phyloP scores from a whole-genome alignment of 2,797 vertebrate species.

The Florisuga fusca region DNA sequence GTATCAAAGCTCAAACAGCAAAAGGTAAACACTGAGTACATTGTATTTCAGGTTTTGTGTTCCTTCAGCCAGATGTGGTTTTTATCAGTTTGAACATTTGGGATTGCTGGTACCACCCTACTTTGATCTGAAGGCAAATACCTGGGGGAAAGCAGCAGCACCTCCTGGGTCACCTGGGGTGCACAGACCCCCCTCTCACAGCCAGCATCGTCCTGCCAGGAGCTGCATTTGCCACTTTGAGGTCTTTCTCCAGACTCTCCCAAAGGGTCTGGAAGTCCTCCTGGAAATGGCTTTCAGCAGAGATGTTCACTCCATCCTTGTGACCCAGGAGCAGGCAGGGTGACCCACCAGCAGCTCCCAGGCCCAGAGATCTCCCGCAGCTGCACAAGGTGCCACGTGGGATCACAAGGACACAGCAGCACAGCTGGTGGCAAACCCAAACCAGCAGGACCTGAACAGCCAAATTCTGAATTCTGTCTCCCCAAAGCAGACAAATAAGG shows the following conservation, averaged over 20 bases:
- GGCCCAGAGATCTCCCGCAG: neutral
- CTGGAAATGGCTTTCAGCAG: neutral
- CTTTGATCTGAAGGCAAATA: neutral
- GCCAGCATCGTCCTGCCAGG: neutral
- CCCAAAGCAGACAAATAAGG: neutral
- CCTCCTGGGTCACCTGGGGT: accelerated
- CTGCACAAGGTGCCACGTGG: accelerated
- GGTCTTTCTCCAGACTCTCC: neutral
- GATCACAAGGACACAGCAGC: neutral
- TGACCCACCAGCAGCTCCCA: neutral
- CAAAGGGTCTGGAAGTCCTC: neutral
- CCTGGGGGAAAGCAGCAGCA: too few species aligned
- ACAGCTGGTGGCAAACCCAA: neutral
- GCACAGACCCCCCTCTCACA: neutral
- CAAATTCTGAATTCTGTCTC: neutral
- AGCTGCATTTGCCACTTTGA: neutral
- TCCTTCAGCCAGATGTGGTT: neutral
- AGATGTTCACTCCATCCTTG: neutral
- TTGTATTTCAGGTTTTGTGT: neutral
- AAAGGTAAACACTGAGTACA: neutral
- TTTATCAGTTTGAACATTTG: neutral
- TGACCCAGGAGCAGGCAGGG: neutral
- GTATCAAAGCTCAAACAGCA: neutral
- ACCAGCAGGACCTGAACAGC: neutral
- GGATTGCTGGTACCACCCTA: neutral